Evolutionary conservation across 2,797 vertebrate species (phyloP).

Genomic region (Chrosomus eos): DNA sequence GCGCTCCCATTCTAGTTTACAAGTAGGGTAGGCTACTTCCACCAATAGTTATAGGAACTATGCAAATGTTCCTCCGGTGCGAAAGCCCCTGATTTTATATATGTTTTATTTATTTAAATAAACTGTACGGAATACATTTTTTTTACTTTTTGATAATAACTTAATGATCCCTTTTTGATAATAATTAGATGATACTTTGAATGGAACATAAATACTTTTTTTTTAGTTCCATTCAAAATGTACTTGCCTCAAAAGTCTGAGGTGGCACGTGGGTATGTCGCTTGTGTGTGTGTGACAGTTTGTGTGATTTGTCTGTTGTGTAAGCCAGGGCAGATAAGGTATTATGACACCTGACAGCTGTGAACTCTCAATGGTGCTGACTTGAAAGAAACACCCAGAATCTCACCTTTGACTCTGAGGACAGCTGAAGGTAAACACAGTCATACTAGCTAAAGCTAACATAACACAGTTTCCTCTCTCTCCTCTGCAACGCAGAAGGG

Average conservation of each 20-base stretch:
- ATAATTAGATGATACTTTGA: neutral
- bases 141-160: neutral
- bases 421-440: slow-evolving; percentile 54
- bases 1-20: neutral
- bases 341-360: slow-evolving; percentile 59
- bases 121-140: neutral
- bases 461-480: slow-evolving; percentile 28
- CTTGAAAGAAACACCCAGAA: slow-evolving; percentile 65
- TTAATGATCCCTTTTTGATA: neutral
- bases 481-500: neutral
- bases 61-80: no score
- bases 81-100: no score
- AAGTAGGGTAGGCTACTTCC: no score
- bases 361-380: slow-evolving; percentile 56
- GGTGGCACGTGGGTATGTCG: neutral
- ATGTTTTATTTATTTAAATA: neutral
- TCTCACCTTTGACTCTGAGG: slow-evolving; percentile 67
- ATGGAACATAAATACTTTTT: neutral
- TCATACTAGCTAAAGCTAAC: slow-evolving; percentile 49
- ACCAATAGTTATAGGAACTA: no score
- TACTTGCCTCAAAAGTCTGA: neutral
- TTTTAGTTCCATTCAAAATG: neutral
- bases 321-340: slow-evolving; percentile 47
- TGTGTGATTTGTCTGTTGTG: slow-evolving; percentile 41
- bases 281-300: neutral